Conservation (phyloP, 2,113 vertebrate species). For the Smithornis capensis region DNA sequence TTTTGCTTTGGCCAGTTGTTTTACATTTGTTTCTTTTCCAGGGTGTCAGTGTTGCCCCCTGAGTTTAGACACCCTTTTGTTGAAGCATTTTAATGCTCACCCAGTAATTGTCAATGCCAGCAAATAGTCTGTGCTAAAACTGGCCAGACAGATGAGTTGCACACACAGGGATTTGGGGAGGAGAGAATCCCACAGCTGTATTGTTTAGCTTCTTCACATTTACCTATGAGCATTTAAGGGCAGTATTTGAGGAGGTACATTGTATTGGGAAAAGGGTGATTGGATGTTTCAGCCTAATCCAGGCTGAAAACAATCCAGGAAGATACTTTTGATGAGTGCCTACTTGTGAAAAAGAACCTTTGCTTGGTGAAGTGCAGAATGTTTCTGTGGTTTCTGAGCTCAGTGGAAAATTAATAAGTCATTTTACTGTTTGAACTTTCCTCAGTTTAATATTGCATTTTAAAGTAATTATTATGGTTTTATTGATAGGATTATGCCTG, state of each 20-base stretch:
- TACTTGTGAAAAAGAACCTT: neutral
- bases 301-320: neutral
- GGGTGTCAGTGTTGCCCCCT: neutral
- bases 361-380: neutral
- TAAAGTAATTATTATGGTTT: neutral
- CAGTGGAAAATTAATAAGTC: neutral
- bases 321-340: neutral
- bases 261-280: neutral
- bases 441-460: neutral
- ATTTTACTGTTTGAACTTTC: neutral
- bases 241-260: neutral
- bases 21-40: neutral
- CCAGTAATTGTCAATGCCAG: neutral
- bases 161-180: neutral
- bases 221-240: neutral
- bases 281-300: neutral
- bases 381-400: slow-evolving; percentile 14
- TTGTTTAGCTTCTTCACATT: neutral
- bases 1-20: neutral
- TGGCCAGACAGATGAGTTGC: neutral
- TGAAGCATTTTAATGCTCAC: neutral
- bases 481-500: neutral
- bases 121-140: neutral
- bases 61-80: neutral
- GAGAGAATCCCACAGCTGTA: neutral